Evolutionary conservation across 1,140 invertebrate species (phyloP).

Genomic region (Drosophila bocqueti): DNA sequence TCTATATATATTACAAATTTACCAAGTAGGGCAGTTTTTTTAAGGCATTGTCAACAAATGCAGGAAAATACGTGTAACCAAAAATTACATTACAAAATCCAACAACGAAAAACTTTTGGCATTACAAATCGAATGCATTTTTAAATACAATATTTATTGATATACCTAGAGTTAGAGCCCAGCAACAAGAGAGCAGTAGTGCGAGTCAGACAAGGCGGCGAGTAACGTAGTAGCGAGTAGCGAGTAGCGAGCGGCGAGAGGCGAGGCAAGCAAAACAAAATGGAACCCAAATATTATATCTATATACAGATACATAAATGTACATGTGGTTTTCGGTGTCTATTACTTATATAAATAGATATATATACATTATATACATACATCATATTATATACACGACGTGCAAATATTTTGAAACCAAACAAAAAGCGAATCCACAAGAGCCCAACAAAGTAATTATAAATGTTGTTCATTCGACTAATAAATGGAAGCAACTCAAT

Average conservation of each 20-base stretch:
- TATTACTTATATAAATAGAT: slow-evolving; percentile 72
- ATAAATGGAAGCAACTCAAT: slow-evolving; percentile 54
- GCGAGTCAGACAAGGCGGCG: neutral
- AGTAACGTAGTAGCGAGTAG: neutral
- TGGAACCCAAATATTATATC: slow-evolving; percentile 60
- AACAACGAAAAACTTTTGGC: slow-evolving; percentile 84
- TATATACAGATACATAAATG: slow-evolving; percentile 73
- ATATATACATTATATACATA: slow-evolving; percentile 63
- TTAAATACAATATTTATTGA: slow-evolving; percentile 79
- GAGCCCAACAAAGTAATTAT: slow-evolving; percentile 56
- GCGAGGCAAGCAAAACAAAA: slow-evolving; percentile 7
- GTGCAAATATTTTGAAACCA: slow-evolving; percentile 69
- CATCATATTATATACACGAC: slow-evolving; percentile 63
- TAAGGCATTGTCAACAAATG: slow-evolving; percentile 70
- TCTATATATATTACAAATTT: slow-evolving; percentile 56
- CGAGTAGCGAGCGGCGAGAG: neutral
- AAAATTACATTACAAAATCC: slow-evolving; percentile 79
- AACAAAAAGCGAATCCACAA: slow-evolving; percentile 29
- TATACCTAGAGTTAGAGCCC: slow-evolving; percentile 57
- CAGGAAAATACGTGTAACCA: slow-evolving; percentile 79
- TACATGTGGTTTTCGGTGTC: slow-evolving; percentile 80
- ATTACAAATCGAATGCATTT: slow-evolving; percentile 79
- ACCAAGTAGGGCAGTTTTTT: slow-evolving; percentile 54
- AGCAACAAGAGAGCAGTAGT: slow-evolving; percentile 15
- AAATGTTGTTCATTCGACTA: slow-evolving; percentile 76